Evolutionary conservation across 2,113 vertebrate genomes (phyloP).

Genomic region (Cottus gobio): DNA sequence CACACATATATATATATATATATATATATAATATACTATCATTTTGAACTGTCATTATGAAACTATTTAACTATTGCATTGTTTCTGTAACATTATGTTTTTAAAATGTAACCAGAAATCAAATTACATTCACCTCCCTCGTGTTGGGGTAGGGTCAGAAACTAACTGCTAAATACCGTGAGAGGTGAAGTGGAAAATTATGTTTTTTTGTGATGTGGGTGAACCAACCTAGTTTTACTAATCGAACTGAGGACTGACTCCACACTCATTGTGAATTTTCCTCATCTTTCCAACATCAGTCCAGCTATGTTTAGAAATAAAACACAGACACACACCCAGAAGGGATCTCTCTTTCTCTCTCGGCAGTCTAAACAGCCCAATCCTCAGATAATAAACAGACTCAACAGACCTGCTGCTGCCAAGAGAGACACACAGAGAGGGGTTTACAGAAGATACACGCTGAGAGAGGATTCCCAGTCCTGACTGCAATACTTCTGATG

Average conservation of each 20-base stretch:
- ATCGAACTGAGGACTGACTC: not conserved
- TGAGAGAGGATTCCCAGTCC: not conserved
- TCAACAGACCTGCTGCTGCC: slow-evolving; percentile 34
- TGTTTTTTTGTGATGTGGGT: not conserved
- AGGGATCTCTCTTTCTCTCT: not conserved
- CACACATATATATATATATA: too few species aligned
- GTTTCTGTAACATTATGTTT: not conserved
- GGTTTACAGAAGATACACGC: slow-evolving; percentile 7
- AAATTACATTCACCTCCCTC: not conserved
- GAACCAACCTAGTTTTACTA: too few species aligned
- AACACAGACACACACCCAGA: not conserved
- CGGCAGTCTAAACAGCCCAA: slow-evolving; percentile 29
- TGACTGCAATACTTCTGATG: not conserved
- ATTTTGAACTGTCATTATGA: too few species aligned
- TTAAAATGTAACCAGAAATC: not conserved
- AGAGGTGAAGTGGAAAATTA: not conserved
- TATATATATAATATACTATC: too few species aligned
- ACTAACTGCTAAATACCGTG: not conserved
- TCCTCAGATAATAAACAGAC: slow-evolving; percentile 41
- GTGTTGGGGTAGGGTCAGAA: not conserved
- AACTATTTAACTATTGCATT: not conserved
- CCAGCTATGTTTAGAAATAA: not conserved
- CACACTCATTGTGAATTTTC: not conserved
- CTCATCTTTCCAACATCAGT: not conserved
- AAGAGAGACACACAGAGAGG: not conserved